Evolutionary conservation across 2,888 invertebrate species (phyloP), one percentile per base, ranked within the genome.

Genomic region (Periphyllus acericola): DNA sequence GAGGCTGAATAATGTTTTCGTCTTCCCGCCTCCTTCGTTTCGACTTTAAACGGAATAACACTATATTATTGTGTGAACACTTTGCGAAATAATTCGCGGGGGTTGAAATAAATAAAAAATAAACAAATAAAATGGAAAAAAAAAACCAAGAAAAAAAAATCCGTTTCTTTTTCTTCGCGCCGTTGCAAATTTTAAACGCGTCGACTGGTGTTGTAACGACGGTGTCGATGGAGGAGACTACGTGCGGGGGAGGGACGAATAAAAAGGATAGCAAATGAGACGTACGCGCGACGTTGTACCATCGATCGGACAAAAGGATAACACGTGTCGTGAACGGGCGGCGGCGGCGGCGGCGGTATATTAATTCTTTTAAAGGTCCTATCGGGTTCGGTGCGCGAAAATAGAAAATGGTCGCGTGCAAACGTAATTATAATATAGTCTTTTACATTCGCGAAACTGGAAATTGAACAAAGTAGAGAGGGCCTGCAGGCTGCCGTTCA

Each of bases 1-100:
- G n/a, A 52, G 52, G 34, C 71, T 83, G 55, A 83, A 83, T 83
- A 83, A 83, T 83, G 83, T 55, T 71, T 82, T 82, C 66, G 46
- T 81, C 36, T 40, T 5, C 25, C 25, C 71, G 14, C 17, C 14
- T n/a, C 74, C 29, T 29, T 46, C 14, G 29, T 17, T 52, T 52
- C 14, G 71, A 82, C 46, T 66, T 21, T 66, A 29, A 66, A 68
- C 29, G 66, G 66, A 66, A 66, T 36, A 60, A n/a, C 19, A 40
- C 55, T 60, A 40, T 36, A 34, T 36, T 66, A 66, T 80, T 40
- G 66, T 36, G 80, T 66, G 66, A 40, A 66, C 36, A 29, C 32
- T 40, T 40, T 11, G 40, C 66, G 29, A 17, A 66, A 68, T 80
- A 80, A n/a, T 66, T 66, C 29, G 80, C 9, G 36, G 36, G 79